phyloP scores from a whole-genome alignment of 1,140 invertebrate genomes.

The Sitobion miscanthi region DNA sequence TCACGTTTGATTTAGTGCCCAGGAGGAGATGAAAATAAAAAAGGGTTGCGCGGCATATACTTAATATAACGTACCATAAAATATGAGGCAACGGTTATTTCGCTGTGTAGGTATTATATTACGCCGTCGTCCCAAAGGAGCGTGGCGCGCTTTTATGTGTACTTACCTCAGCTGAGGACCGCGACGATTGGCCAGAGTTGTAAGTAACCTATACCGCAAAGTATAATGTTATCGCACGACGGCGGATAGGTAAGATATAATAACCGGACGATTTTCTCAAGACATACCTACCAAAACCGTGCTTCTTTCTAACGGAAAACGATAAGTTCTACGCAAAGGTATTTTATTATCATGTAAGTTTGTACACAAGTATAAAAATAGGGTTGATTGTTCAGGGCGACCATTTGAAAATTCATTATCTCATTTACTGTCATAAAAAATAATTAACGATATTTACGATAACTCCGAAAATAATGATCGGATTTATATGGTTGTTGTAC shows the following conservation, averaged over 20 bases:
- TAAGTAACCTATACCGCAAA: neutral
- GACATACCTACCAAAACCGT: neutral
- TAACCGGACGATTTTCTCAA: neutral
- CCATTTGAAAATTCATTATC: too few relatives aligned
- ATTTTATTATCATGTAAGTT: neutral
- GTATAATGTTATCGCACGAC: neutral
- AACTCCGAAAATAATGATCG: too few relatives aligned
- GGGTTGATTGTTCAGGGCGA: too few relatives aligned
- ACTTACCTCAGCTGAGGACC: neutral
- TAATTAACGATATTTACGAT: too few relatives aligned
- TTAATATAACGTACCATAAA: neutral
- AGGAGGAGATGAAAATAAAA: neutral
- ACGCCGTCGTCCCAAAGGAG: neutral
- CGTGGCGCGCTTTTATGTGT: neutral
- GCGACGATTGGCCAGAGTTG: neutral
- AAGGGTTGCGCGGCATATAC: neutral
- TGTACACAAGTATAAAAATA: neutral
- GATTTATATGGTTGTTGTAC: too few relatives aligned
- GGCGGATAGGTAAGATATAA: neutral
- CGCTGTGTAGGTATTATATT: neutral
- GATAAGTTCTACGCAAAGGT: neutral
- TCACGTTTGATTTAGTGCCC: conserved; percentile 27
- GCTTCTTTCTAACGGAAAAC: neutral
- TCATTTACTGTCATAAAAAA: too few relatives aligned
- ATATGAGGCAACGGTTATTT: neutral